Conservation (phyloP, 2,888 invertebrate genomes). For the Tetragnatha montana region DNA sequence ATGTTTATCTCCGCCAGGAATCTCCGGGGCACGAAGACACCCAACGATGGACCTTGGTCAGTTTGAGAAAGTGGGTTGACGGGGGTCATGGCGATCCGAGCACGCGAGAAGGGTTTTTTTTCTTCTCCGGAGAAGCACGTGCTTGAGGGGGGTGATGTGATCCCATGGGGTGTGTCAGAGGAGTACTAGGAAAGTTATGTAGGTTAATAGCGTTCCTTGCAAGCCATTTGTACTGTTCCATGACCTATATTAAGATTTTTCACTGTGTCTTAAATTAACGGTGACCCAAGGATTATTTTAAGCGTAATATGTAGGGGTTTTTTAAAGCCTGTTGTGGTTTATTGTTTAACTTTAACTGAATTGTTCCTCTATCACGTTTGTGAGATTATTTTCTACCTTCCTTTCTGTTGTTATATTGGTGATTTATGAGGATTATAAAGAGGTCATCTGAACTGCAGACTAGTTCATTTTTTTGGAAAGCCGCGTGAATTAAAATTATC, state of each 20-base stretch:
- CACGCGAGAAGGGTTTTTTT: slow-evolving; percentile 26
- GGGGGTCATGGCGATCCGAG: slow-evolving; percentile 46
- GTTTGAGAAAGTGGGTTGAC: slow-evolving; percentile 35
- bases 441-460: no score
- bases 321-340: neutral
- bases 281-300: no score
- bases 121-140: neutral
- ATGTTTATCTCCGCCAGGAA: neutral
- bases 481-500: no score
- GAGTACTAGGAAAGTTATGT: slow-evolving; percentile 17
- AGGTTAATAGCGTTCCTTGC: slow-evolving; percentile 43
- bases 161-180: slow-evolving; percentile 33
- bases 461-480: no score
- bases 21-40: slow-evolving; percentile 3
- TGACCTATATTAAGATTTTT: neutral
- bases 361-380: neutral
- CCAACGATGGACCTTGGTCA: slow-evolving; percentile 28
- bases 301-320: no score
- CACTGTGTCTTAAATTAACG: neutral
- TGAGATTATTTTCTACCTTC: neutral
- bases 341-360: neutral
- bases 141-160: neutral
- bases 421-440: no score
- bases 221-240: neutral
- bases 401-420: neutral